phyloP scores from a whole-genome alignment of 2,888 invertebrate genomes.

The Chrysolina oricalcia region DNA sequence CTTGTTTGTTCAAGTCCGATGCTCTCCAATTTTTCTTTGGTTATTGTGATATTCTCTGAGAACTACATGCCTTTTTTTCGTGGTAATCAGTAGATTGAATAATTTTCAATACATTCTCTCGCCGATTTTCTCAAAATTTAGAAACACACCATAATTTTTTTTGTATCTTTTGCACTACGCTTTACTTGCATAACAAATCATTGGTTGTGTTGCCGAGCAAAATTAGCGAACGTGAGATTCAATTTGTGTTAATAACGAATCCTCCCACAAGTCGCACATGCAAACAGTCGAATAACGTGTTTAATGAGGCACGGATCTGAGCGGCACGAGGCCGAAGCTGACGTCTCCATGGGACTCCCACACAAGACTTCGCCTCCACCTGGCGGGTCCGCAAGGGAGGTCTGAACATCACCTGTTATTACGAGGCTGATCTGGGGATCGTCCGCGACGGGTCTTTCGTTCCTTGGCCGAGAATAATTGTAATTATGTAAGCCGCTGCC shows the following conservation, averaged over 20 bases:
- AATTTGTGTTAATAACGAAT: conserved; percentile 60
- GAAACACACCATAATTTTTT: background rate
- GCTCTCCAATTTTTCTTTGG: no score
- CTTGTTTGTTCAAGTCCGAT: no score
- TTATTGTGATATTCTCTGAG: no score
- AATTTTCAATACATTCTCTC: background rate
- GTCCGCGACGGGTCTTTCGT: background rate
- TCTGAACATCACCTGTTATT: conserved; percentile 29
- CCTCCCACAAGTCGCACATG: conserved; percentile 54
- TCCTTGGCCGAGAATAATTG: background rate
- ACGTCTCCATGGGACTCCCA: conserved; percentile 45
- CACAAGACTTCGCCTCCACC: conserved; percentile 40
- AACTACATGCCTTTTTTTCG: no score
- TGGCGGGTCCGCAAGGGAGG: conserved; percentile 42
- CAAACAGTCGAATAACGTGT: conserved; percentile 51
- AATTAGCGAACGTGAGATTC: conserved; percentile 59
- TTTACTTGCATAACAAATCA: background rate
- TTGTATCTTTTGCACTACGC: background rate
- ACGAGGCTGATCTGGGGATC: background rate
- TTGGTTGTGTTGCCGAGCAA: background rate
- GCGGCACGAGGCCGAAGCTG: conserved; percentile 50
- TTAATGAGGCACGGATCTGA: conserved; percentile 49
- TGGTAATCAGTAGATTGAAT: no score
- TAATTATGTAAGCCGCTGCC: background rate
- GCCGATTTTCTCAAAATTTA: background rate